A percentile compares a stretch with the other conserved stretches of the same genome.
Evolutionary conservation across 2,113 vertebrate genomes (phyloP).

Genomic region (Forbesichthys papilliferus): DNA sequence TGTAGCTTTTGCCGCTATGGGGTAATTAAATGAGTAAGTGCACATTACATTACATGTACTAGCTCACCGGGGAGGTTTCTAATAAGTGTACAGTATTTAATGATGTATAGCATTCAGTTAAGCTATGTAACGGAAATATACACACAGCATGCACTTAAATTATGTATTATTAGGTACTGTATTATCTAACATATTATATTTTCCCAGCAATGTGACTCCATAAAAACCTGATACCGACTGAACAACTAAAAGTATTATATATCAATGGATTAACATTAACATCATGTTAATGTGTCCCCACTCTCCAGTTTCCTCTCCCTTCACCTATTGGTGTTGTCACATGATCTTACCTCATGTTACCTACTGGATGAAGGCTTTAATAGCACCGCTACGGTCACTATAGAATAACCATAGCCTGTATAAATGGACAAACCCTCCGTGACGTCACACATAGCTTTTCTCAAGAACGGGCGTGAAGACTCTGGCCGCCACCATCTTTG

Average conservation of each 20-base stretch:
- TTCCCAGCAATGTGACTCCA: not conserved
- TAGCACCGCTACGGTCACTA: too few species aligned
- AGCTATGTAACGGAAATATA: conserved; percentile 5
- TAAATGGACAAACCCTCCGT: too few species aligned
- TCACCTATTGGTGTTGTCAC: not conserved
- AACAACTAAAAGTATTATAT: not conserved
- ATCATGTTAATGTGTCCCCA: too few species aligned
- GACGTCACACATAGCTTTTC: too few species aligned
- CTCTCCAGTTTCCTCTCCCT: too few species aligned
- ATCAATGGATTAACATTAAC: too few species aligned
- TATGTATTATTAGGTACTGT: not conserved
- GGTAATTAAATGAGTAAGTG: conserved; percentile 55
- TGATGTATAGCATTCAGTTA: conserved; percentile 41
- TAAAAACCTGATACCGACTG: not conserved
- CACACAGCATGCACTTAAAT: conserved; percentile 7
- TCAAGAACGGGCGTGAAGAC: too few species aligned
- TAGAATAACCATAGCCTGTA: too few species aligned
- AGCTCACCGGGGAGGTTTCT: conserved; percentile 33
- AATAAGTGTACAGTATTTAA: conserved; percentile 45
- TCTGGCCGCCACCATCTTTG: too few species aligned
- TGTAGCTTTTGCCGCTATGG: conserved; percentile 29
- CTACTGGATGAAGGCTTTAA: not conserved
- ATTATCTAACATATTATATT: too few species aligned
- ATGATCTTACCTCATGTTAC: conserved; percentile 39
- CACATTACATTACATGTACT: conserved; percentile 55